phyloP scores from a whole-genome alignment of 1,140 invertebrate genomes.

The Gryllus bimaculatus region DNA sequence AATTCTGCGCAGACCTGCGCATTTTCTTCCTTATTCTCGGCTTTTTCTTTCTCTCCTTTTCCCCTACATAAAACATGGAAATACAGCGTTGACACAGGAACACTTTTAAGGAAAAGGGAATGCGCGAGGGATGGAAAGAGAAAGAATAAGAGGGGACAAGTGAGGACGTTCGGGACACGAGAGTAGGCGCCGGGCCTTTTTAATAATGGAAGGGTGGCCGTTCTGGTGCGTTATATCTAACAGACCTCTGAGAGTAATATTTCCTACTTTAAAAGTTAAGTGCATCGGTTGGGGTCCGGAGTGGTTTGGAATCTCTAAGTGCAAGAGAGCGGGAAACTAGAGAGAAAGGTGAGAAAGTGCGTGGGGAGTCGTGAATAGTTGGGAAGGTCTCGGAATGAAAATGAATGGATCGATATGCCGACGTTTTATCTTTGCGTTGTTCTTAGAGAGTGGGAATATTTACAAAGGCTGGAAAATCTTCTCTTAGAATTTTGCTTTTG shows the following conservation, averaged over 20 bases:
- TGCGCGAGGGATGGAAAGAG: background rate
- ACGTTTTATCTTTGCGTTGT: too few relatives aligned
- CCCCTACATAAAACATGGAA: background rate
- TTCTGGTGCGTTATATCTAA: background rate
- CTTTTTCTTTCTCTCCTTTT: background rate
- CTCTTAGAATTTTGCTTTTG: too few relatives aligned
- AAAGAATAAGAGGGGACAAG: background rate
- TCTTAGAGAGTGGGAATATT: too few relatives aligned
- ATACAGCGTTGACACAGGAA: background rate
- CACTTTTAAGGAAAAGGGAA: background rate
- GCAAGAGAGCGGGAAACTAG: background rate
- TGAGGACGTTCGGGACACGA: background rate
- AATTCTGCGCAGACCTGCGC: background rate
- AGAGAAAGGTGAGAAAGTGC: background rate
- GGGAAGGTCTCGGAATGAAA: too few relatives aligned
- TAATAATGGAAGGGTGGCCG: conserved; percentile 3
- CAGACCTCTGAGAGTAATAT: background rate
- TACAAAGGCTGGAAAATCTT: too few relatives aligned
- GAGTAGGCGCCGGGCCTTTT: background rate
- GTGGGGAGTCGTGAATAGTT: background rate
- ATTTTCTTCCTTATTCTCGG: background rate
- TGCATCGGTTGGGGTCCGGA: background rate
- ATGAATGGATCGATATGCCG: too few relatives aligned
- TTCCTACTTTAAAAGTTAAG: background rate
- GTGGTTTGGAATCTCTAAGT: background rate